Evolutionary conservation across 2,888 invertebrate genomes (phyloP).

Genomic region (Eupithecia centaureata): DNA sequence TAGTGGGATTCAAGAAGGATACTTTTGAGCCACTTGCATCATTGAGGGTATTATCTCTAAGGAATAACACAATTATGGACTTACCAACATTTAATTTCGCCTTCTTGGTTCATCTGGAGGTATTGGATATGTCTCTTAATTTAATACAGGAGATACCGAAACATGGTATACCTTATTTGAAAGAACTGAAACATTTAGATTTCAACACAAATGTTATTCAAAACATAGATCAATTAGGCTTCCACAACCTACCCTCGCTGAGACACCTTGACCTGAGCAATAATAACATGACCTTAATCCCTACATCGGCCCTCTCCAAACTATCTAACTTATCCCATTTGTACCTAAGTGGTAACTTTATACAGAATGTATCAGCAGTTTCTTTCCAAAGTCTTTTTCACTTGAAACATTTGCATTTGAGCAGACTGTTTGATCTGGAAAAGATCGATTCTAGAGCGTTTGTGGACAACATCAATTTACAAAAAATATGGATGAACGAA

Average conservation of each 20-base stretch:
- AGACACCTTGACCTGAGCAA: slow-evolving; percentile 90
- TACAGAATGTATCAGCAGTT: slow-evolving; percentile 88
- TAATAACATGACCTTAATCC: slow-evolving; percentile 91
- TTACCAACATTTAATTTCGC: slow-evolving; percentile 88
- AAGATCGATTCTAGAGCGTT: slow-evolving; percentile 91
- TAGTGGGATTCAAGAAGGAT: slow-evolving; percentile 88
- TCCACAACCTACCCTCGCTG: slow-evolving; percentile 89
- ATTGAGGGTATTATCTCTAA: slow-evolving; percentile 88
- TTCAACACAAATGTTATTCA: slow-evolving; percentile 91
- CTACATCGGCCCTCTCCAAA: slow-evolving; percentile 90
- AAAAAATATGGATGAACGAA: slow-evolving; percentile 90
- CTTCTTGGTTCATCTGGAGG: slow-evolving; percentile 87
- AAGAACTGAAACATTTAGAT: slow-evolving; percentile 88
- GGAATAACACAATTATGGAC: slow-evolving; percentile 91
- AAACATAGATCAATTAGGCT: slow-evolving; percentile 87
- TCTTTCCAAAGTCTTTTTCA: slow-evolving; percentile 94
- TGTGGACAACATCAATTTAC: slow-evolving; percentile 92
- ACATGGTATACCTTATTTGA: slow-evolving; percentile 88
- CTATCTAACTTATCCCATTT: slow-evolving; percentile 90
- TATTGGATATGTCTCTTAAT: slow-evolving; percentile 91
- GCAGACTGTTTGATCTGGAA: slow-evolving; percentile 86
- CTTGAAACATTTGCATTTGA: slow-evolving; percentile 89
- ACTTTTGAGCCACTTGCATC: slow-evolving; percentile 88
- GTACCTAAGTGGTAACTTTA: slow-evolving; percentile 91
- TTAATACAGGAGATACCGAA: slow-evolving; percentile 88